phyloP scores from a whole-genome alignment of 2,113 vertebrate genomes.

The Hiodon tergisus region DNA sequence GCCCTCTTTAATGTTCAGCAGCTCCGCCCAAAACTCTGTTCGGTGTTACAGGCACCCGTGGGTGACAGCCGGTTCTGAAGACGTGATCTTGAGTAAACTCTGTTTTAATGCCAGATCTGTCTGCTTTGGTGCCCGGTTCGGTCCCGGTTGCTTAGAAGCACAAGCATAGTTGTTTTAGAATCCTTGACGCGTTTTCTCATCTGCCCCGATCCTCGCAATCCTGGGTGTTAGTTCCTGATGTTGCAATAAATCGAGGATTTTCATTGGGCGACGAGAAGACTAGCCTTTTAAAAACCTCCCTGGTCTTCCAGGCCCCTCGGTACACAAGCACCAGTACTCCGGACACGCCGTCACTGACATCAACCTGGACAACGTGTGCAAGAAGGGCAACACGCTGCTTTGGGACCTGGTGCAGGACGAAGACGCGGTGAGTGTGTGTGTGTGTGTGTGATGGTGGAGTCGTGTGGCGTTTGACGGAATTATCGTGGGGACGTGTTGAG shows the following conservation, averaged over 20 bases:
- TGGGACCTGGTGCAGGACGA: constrained; percentile 99
- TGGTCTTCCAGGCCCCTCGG: constrained; percentile 76
- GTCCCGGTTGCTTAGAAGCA: neutral
- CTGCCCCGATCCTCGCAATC: neutral
- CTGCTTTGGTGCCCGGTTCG: neutral
- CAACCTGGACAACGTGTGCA: constrained; percentile 98
- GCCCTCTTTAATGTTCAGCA: neutral
- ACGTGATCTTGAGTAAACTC: neutral
- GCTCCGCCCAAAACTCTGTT: neutral
- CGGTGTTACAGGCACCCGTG: neutral
- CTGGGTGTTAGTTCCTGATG: no score
- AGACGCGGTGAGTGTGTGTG: constrained; percentile 75
- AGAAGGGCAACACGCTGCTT: constrained; percentile 95
- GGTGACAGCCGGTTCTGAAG: no score
- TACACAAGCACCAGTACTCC: constrained; percentile 94
- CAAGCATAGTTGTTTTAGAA: neutral
- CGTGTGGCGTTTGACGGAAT: neutral
- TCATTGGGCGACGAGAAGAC: no score
- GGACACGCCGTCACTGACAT: constrained; percentile 91
- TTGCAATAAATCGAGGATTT: no score
- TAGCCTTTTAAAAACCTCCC: no score
- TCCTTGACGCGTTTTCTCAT: no score
- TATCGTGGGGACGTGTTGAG: no score
- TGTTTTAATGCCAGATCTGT: neutral
- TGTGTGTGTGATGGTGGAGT: neutral